phyloP scores from a whole-genome alignment of 2,888 invertebrate genomes.

The Ischnura elegans region DNA sequence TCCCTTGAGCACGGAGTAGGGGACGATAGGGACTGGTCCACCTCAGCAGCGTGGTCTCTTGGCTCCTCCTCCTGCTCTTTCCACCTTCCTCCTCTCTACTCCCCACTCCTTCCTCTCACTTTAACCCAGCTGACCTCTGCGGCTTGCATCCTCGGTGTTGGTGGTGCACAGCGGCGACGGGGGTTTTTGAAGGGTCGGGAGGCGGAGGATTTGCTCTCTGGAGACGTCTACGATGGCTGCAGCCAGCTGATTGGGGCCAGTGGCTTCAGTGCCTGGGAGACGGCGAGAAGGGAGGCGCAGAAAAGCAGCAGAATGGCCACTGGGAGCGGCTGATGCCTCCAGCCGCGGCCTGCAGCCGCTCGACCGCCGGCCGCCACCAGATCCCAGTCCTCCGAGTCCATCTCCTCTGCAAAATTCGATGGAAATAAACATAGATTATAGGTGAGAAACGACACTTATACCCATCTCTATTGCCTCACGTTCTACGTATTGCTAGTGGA shows the following conservation, averaged over 20 bases:
- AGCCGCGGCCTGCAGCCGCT: constrained; percentile 53
- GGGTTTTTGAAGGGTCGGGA: too few relatives aligned
- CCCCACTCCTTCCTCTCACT: neutral
- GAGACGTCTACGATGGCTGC: neutral
- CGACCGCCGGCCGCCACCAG: constrained; percentile 58
- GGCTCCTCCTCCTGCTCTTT: neutral
- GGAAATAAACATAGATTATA: too few relatives aligned
- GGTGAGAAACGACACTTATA: too few relatives aligned
- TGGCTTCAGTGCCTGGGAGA: neutral
- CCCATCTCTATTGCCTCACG: too few relatives aligned
- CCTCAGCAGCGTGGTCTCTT: neutral
- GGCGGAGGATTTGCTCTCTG: neutral
- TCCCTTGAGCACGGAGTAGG: neutral
- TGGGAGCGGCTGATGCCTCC: constrained; percentile 53
- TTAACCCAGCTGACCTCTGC: neutral
- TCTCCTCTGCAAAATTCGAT: constrained; percentile 40
- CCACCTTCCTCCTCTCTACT: neutral
- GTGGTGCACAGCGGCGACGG: neutral
- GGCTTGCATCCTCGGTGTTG: neutral
- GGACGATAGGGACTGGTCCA: neutral
- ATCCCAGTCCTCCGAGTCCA: constrained; percentile 57
- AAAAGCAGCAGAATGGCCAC: constrained; percentile 14
- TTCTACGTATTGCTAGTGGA: too few relatives aligned
- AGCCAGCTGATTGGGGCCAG: neutral
- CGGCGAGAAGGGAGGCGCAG: neutral